Evolutionary conservation across 2,888 invertebrate genomes (phyloP).

Genomic region (Dicyrtomina minuta): DNA sequence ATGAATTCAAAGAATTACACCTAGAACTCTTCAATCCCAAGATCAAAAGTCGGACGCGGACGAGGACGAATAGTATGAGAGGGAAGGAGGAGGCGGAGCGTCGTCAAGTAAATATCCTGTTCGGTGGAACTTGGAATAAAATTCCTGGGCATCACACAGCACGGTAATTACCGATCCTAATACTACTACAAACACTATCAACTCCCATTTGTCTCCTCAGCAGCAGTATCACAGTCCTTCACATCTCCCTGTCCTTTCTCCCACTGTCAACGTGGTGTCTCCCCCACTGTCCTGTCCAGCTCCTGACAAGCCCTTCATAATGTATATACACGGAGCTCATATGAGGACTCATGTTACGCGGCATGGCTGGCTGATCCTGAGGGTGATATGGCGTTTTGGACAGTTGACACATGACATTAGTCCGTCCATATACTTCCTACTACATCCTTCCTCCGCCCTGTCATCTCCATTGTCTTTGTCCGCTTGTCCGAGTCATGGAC

Average conservation of each 20-base stretch:
- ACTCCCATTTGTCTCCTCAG: conserved; percentile 13
- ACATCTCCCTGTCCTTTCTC: background rate
- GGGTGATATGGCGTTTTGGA: too few species aligned
- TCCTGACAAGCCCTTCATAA: too few species aligned
- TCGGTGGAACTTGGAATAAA: conserved; percentile 51
- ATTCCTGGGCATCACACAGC: conserved; percentile 49
- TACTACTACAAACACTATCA: too few species aligned
- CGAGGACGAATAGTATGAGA: background rate
- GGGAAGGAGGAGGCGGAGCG: background rate
- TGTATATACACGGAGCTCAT: too few species aligned
- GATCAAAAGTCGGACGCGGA: conserved; percentile 22
- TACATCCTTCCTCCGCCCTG: too few species aligned
- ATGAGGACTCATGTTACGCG: too few species aligned
- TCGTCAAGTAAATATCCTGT: conserved; percentile 26
- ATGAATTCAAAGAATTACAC: conserved; percentile 37
- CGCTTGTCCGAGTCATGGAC: too few species aligned
- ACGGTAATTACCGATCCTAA: conserved; percentile 47
- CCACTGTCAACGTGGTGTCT: background rate
- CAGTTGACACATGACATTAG: too few species aligned
- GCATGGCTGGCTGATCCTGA: too few species aligned
- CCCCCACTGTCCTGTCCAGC: background rate
- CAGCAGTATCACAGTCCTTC: background rate
- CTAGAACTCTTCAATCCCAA: conserved; percentile 35
- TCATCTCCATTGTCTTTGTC: too few species aligned
- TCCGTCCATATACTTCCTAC: too few species aligned